Evolutionary conservation across 2,797 vertebrate species (phyloP), one percentile per base, ranked within the genome.

Genomic region (Mus minutoides): DNA sequence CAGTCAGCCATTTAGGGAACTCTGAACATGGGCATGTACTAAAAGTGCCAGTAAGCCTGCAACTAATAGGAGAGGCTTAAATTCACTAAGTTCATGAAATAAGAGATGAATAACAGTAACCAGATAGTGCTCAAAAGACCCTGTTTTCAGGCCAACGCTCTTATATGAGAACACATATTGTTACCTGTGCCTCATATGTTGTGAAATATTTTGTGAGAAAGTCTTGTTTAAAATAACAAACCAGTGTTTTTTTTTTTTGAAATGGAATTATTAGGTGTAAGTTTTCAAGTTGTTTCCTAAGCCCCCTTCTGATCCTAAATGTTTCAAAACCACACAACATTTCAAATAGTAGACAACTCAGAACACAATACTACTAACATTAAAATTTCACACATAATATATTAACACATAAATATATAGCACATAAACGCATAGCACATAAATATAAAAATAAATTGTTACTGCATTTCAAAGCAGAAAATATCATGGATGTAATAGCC

Each of bases 281-380:
- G 94, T 90, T 94, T 96, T 86, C 54, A 97, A 92, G 76, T 76
- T 94, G 56, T 31, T 92, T 82, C 93, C n/a, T 69, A 83, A 75
- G 11, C 1, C 17, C 62, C 56, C 80, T 88, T 83, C n/a, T 88
- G n/a, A 88, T 17, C 69, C 73, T 43, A 90, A 73, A 60, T 69
- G 54, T 88, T 95, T 78, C 31, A 90, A 77, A 91, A 92, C 78
- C 76, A 71, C 40, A 64, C 87, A 95, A 85, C 46, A 93, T 71
- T 90, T 93, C 52, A 64, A 95, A 58, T 88, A 71, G 37, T 40
- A 94, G 88, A 80, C 80, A 73, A 80, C 19, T 92, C 73, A 90
- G 84, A 91, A 95, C 88, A 94, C 37, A 83, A 29, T 77, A 87
- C 14, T 64, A 60, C 8, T 85, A 17, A 52, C 9, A 6, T 31